Conservation (phyloP, 2,888 invertebrate species). For the Pasiphila rectangulata region DNA sequence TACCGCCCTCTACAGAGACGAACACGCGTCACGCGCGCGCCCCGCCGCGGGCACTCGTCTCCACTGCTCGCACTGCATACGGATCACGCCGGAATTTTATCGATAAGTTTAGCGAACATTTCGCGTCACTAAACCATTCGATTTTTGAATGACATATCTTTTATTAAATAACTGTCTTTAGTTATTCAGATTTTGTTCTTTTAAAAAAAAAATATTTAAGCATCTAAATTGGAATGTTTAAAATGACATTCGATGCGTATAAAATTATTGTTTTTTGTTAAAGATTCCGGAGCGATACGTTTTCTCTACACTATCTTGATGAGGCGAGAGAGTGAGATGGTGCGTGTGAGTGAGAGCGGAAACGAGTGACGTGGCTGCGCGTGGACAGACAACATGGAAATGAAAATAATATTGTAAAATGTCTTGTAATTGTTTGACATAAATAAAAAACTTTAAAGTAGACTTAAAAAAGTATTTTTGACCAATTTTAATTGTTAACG, state of each 20-base stretch:
- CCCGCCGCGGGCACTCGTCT: slow-evolving; percentile 34
- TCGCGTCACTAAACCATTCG: slow-evolving; percentile 11
- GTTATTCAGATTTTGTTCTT: too few species aligned
- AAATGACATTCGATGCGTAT: too few species aligned
- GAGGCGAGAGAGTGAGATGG: slow-evolving; percentile 76
- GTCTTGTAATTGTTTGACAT: slow-evolving; percentile 7
- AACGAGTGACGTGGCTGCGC: slow-evolving; percentile 74
- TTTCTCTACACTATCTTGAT: slow-evolving; percentile 54
- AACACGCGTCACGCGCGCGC: slow-evolving; percentile 51
- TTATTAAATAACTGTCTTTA: too few species aligned
- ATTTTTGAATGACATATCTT: too few species aligned
- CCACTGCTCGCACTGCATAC: slow-evolving; percentile 31
- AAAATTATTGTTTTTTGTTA: too few species aligned
- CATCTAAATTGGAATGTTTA: too few species aligned
- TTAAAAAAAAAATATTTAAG: too few species aligned
- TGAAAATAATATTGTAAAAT: slow-evolving; percentile 33
- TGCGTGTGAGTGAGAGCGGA: slow-evolving; percentile 78
- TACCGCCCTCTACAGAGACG: slow-evolving; percentile 60
- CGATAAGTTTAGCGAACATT: not conserved
- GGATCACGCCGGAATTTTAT: slow-evolving; percentile 24
- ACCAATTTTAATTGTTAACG: not conserved
- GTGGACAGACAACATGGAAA: slow-evolving; percentile 61
- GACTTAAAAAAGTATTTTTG: not conserved
- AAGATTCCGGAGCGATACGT: slow-evolving; percentile 44
- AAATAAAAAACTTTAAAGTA: too few species aligned